Conservation (phyloP, 2,888 invertebrate genomes). For the Argyresthia albistria region DNA sequence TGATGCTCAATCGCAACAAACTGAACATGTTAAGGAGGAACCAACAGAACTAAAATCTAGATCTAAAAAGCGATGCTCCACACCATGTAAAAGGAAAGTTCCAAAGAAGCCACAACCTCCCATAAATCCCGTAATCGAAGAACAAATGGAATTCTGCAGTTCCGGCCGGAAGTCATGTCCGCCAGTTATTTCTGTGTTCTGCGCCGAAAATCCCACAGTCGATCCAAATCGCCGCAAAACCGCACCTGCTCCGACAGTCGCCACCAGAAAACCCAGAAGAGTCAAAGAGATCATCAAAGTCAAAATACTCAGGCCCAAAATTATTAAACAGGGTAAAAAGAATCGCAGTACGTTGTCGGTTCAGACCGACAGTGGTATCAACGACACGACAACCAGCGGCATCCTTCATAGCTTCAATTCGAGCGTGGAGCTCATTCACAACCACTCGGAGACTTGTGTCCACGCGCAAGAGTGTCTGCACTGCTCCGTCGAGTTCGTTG, state of each 20-base stretch:
- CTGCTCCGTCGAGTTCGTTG: conserved; percentile 40
- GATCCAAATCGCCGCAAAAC: conserved; percentile 8
- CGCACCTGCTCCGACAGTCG: conserved; percentile 7
- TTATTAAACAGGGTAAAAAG: conserved; percentile 7
- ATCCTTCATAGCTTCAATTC: conserved; percentile 24
- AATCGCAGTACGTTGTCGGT: conserved; percentile 15
- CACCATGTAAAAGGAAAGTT: conserved; percentile 32
- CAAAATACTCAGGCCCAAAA: conserved; percentile 45
- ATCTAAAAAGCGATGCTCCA: conserved; percentile 36
- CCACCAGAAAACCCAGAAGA: conserved; percentile 17
- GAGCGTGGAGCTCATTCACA: conserved; percentile 51
- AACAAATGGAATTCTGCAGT: conserved; percentile 37
- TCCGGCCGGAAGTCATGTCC: conserved; percentile 41
- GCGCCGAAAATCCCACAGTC: conserved; percentile 12
- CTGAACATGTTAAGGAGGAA: conserved; percentile 18
- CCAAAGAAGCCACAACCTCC: conserved; percentile 15
- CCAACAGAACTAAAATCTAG: background rate
- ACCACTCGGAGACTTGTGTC: conserved; percentile 57
- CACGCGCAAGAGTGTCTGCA: conserved; percentile 44
- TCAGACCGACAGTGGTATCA: conserved; percentile 39
- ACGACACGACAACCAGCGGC: conserved; percentile 31
- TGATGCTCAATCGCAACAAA: conserved; percentile 5
- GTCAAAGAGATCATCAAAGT: conserved; percentile 53
- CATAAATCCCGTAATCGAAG: conserved; percentile 28
- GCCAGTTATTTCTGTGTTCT: conserved; percentile 19